Conservation (phyloP, 2,113 vertebrate species). For the Thermophis baileyi region DNA sequence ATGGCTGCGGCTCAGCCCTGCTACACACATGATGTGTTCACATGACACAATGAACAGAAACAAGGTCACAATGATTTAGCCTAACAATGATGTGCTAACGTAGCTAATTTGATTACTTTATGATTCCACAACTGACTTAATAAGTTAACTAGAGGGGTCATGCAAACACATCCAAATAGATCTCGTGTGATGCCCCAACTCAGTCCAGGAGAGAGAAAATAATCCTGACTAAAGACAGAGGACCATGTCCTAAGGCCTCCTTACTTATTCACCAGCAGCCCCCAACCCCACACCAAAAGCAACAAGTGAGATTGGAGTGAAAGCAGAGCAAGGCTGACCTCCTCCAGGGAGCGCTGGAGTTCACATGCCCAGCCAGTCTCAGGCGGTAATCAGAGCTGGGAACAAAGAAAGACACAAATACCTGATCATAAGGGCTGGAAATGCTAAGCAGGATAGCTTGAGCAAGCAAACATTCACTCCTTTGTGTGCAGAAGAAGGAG, state of each 20-base stretch:
- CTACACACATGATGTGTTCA: not conserved
- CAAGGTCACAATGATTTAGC: not conserved
- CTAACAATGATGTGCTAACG: not conserved
- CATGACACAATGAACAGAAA: not conserved
- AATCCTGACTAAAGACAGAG: not conserved
- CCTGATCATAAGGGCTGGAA: conserved; percentile 4
- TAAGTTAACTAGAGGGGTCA: not conserved
- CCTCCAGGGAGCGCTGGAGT: conserved; percentile 18
- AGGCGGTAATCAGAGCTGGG: conserved; percentile 24
- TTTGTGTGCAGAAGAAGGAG: not conserved
- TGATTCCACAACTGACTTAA: not conserved
- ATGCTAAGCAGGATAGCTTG: conserved; percentile 21
- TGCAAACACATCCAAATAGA: not conserved
- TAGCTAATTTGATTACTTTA: not conserved
- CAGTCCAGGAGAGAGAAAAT: not conserved
- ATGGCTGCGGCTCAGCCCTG: not conserved
- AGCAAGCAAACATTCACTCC: not conserved
- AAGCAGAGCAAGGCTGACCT: conserved; percentile 32
- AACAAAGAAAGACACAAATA: conserved; percentile 11
- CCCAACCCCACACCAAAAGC: not conserved
- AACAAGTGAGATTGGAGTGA: conserved; percentile 18
- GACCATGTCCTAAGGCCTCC: not conserved
- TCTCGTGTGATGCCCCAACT: not conserved
- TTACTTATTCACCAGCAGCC: not conserved
- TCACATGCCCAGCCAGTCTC: conserved; percentile 21